Percentiles rank a stretch among this genome's conserved stretches.
Evolutionary conservation across 2,797 vertebrate species (phyloP).

Genomic region (Antennarius maculatus): DNA sequence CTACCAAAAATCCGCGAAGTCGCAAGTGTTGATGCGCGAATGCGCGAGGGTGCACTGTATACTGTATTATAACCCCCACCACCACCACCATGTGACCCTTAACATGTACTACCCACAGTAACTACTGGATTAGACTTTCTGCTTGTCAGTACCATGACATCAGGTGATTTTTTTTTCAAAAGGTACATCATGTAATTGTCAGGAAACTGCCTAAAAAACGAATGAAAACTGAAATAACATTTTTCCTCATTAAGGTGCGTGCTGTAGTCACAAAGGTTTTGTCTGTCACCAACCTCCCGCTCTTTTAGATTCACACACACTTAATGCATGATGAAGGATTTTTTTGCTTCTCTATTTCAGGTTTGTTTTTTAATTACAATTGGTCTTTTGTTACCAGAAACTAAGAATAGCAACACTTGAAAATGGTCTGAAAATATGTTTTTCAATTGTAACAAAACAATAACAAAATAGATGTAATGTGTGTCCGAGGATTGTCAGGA

Average conservation of each 20-base stretch:
- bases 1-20: too few species aligned
- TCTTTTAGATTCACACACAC: conserved; percentile 68
- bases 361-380: conserved; percentile 12
- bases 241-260: conserved; percentile 32
- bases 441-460: neutral
- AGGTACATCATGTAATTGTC: conserved; percentile 6
- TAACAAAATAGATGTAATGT: neutral
- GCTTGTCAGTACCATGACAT: conserved; percentile 1
- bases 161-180: conserved; percentile 1
- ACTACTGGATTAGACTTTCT: neutral
- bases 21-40: too few species aligned
- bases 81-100: neutral
- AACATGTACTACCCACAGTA: neutral
- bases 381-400: conserved; percentile 15
- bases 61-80: too few species aligned
- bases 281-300: conserved; percentile 59
- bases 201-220: conserved; percentile 15
- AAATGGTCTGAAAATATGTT: neutral
- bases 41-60: too few species aligned
- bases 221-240: conserved; percentile 37
- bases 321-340: conserved; percentile 68
- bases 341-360: conserved; percentile 34
- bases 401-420: conserved; percentile 8
- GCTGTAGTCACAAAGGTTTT: conserved; percentile 45
- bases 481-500: conserved; percentile 17